Conservation (phyloP, 2,888 invertebrate genomes). For the Andrena chrysosceles region DNA sequence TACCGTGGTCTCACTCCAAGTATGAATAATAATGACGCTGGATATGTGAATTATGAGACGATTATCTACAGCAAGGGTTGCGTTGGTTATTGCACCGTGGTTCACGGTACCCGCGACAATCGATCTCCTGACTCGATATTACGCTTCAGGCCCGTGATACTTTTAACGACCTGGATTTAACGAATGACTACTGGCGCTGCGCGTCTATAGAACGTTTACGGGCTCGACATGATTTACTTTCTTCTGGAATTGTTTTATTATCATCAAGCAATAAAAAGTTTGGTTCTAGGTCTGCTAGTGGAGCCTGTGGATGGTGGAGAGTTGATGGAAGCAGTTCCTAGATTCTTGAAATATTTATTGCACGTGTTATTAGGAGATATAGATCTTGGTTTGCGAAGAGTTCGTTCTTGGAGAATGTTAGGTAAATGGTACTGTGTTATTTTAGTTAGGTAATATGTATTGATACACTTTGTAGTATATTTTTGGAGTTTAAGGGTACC, state of each 20-base stretch:
- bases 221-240: not conserved
- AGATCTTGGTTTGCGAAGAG: too few relatives aligned
- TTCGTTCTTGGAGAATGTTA: too few relatives aligned
- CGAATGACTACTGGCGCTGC: not conserved
- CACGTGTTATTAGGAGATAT: too few relatives aligned
- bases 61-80: constrained; percentile 63
- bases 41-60: constrained; percentile 74
- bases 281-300: too few relatives aligned
- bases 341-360: too few relatives aligned
- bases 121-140: constrained; percentile 59
- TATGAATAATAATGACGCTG: constrained; percentile 73
- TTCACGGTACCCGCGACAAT: constrained; percentile 48
- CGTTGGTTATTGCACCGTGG: constrained; percentile 65
- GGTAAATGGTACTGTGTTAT: too few relatives aligned
- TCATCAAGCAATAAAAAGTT: not conserved
- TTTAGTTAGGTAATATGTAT: too few relatives aligned
- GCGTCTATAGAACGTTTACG: not conserved
- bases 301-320: not conserved
- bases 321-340: not conserved
- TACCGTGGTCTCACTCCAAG: constrained; percentile 67
- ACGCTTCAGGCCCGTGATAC: constrained; percentile 38
- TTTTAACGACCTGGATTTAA: constrained; percentile 44
- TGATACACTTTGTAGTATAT: not conserved
- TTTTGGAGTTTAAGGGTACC: not conserved
- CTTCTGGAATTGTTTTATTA: not conserved